phyloP scores from a whole-genome alignment of 1,140 invertebrate species.

The Plodia interpunctella region DNA sequence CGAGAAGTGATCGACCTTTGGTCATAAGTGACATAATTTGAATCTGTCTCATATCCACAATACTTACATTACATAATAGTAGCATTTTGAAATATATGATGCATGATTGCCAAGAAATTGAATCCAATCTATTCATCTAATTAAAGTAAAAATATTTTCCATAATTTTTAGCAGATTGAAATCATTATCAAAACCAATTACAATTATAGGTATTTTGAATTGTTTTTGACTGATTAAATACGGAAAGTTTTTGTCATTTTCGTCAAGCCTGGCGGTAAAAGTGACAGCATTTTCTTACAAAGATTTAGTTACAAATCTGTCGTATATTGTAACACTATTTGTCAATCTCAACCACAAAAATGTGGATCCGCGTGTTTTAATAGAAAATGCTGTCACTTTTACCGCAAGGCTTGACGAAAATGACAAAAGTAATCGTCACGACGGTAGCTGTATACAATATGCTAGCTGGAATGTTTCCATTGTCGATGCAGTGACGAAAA shows the following conservation, averaged over 20 bases:
- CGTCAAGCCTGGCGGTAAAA: constrained; percentile 1
- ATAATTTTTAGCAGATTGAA: too few species aligned
- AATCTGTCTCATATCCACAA: neutral
- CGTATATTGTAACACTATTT: neutral
- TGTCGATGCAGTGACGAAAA: neutral
- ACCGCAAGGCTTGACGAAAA: constrained; percentile 2
- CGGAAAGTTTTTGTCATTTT: constrained; percentile 3
- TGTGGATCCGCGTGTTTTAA: neutral
- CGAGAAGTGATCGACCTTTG: neutral
- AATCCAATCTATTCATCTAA: too few species aligned
- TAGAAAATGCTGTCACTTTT: constrained; percentile 1
- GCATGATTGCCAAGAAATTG: too few species aligned
- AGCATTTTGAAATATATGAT: too few species aligned
- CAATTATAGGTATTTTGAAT: too few species aligned
- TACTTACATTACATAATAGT: too few species aligned
- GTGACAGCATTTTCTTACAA: constrained; percentile 1
- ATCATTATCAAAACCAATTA: too few species aligned
- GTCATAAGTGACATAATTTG: neutral
- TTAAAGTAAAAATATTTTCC: too few species aligned
- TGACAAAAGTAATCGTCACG: constrained; percentile 3
- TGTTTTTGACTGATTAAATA: neutral
- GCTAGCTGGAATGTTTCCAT: neutral
- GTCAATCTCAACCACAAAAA: constrained; percentile 1
- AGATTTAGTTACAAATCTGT: neutral
- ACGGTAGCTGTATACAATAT: neutral